phyloP scores from a whole-genome alignment of 2,888 invertebrate genomes.

The Drosophila pseudotalamancana region DNA sequence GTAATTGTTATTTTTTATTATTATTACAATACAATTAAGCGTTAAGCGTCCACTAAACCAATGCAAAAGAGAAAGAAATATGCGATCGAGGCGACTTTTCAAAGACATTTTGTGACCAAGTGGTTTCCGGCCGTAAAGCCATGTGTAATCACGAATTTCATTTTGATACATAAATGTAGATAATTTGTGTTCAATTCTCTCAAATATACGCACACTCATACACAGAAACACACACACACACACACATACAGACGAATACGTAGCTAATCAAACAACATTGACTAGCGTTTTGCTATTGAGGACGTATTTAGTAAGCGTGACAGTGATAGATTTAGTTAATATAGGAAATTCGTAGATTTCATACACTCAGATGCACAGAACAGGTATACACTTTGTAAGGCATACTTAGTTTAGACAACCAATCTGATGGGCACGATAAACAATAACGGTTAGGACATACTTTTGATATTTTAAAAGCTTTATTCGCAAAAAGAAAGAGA shows the following conservation, averaged over 20 bases:
- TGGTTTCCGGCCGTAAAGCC: slow-evolving; percentile 64
- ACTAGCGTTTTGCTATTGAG: slow-evolving; percentile 4
- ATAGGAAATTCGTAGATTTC: slow-evolving; percentile 54
- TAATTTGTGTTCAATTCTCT: slow-evolving; percentile 14
- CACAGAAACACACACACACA: slow-evolving; percentile 10
- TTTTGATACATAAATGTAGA: slow-evolving; percentile 12
- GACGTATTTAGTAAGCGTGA: slow-evolving; percentile 18
- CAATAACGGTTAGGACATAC: slow-evolving; percentile 7
- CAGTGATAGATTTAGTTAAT: slow-evolving; percentile 51
- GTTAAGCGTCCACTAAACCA: slow-evolving; percentile 26
- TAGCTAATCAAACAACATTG: slow-evolving; percentile 1
- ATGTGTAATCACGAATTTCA: slow-evolving; percentile 28
- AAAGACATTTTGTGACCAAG: slow-evolving; percentile 49
- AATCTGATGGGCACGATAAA: slow-evolving; percentile 1
- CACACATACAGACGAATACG: slow-evolving; percentile 15
- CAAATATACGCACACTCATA: slow-evolving; percentile 26
- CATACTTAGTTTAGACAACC: slow-evolving; percentile 26
- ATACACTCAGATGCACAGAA: slow-evolving; percentile 51
- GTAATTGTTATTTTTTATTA: slow-evolving; percentile 74
- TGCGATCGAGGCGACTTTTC: slow-evolving; percentile 16
- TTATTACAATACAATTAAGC: slow-evolving; percentile 25
- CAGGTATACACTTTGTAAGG: slow-evolving; percentile 41
- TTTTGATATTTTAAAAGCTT: slow-evolving; percentile 56
- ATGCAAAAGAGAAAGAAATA: slow-evolving; percentile 12
- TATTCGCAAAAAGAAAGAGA: slow-evolving; percentile 45